phyloP scores from a whole-genome alignment of 2,113 vertebrate genomes.

The Pelusios castaneus region DNA sequence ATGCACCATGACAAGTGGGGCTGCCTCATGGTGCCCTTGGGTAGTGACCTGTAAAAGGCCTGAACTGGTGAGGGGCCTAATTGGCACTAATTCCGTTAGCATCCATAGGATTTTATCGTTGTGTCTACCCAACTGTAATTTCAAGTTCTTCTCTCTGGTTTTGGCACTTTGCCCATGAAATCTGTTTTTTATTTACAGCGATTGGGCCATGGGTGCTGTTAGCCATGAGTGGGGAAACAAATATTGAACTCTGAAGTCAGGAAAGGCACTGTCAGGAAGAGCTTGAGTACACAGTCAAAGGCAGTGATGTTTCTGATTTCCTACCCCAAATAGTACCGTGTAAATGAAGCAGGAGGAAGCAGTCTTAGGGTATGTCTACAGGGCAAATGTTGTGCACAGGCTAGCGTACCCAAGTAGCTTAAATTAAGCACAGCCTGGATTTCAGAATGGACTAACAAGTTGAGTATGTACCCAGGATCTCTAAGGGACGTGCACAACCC shows the following conservation, averaged over 20 bases:
- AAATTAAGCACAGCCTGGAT: too few relatives aligned
- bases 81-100: too few relatives aligned
- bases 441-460: too few relatives aligned
- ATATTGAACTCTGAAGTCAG: background rate
- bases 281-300: background rate
- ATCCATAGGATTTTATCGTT: background rate
- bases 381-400: too few relatives aligned
- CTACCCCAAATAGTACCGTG: background rate
- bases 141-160: background rate
- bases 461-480: too few relatives aligned
- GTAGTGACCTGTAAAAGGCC: accelerated
- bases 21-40: background rate
- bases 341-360: background rate
- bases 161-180: background rate
- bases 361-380: too few relatives aligned
- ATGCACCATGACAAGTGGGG: background rate
- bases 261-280: background rate
- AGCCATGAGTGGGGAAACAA: background rate
- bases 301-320: background rate
- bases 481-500: too few relatives aligned
- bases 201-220: background rate
- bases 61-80: background rate
- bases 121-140: background rate
- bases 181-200: background rate
- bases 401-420: too few relatives aligned